Evolutionary conservation across 2,888 invertebrate species (phyloP).

Genomic region (Myathropa florea): DNA sequence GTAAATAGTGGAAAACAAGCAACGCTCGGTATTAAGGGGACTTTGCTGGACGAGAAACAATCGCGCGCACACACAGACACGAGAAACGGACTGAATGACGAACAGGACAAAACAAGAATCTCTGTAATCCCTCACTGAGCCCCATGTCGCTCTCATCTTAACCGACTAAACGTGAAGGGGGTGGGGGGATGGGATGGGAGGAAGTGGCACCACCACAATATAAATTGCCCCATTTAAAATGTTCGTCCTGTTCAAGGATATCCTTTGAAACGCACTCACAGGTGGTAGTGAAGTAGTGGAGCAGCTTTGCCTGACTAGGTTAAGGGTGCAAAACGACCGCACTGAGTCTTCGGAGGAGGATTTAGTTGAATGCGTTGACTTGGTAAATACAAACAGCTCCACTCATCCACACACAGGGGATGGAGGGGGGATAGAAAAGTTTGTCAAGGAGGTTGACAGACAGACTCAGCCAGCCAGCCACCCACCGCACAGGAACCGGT

Average conservation of each 20-base stretch:
- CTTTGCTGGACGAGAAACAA: conserved; percentile 38
- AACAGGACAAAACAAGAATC: conserved; percentile 45
- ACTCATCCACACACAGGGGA: background rate
- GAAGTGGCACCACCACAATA: conserved; percentile 4
- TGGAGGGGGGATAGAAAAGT: background rate
- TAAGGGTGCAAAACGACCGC: conserved; percentile 34
- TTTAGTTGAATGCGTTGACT: conserved; percentile 49
- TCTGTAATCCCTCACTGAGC: conserved; percentile 60
- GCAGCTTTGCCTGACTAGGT: conserved; percentile 23
- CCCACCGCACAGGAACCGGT: too few species aligned
- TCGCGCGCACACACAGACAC: conserved; percentile 35
- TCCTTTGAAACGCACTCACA: conserved; percentile 65
- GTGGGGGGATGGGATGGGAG: background rate
- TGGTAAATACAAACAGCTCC: conserved; percentile 1
- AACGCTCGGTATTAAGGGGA: conserved; percentile 40
- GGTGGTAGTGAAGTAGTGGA: conserved; percentile 29
- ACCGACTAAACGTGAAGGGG: background rate
- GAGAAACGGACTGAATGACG: conserved; percentile 28
- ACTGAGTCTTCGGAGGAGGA: conserved; percentile 12
- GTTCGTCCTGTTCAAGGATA: conserved; percentile 57
- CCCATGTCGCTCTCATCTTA: conserved; percentile 29
- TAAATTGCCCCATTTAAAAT: conserved; percentile 67
- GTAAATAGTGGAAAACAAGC: conserved; percentile 42
- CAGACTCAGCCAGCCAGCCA: background rate
- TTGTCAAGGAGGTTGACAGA: conserved; percentile 36